Base-by-base conservation (phyloP, 2,888 invertebrate genomes). In the Aphelenchoides bicaudatus region DNA sequence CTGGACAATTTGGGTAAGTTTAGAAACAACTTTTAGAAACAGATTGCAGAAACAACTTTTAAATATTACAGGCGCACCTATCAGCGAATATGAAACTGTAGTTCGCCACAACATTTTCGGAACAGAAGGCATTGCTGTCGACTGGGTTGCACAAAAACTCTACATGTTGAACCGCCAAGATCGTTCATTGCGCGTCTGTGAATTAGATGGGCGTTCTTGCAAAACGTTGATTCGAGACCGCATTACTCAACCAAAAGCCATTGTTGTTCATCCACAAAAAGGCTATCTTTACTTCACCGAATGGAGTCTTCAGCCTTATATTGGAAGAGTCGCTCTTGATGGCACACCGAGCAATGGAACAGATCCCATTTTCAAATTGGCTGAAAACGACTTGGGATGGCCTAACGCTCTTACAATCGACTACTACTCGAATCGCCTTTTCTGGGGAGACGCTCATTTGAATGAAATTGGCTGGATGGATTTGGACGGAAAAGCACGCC, bases 401-500 rank as follows among this genome's bases (percentile, higher is more conserved):
- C 96, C 96, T 0, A 98, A 98, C 80, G 96, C 94, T 1, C 80
- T 98, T 16, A 90, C 96, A 0, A 87, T 98, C 59, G 96, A 98
- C 78, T 94, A 91, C 80, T 90, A 93, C 79, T 90, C 93, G 0
- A 90, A 94, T 72, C 85, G 69, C 25, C 54, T 98, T 43, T 96
- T 90, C 82, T 98, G 90, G 88, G 96, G 94, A 0, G 98, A 98
- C 80, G 96, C 96, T 68, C 94, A 94, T 82, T 84, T 96, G 68
- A 93, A 98, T 80, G 94, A 94, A 78, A 92, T 98, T 51, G 96
- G 93, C 21, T 83, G 71, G 73, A 81, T 79, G 0, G 91, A 94
- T 81, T 84, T 96, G 64, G 91, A 94, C 81, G 96, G 96, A 1
- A 86, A 85, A 65, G 87, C 91, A 78, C 84, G 90, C 2, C 88